Evolutionary conservation across 2,888 invertebrate genomes (phyloP).

Genomic region (Cynaeus angustus): DNA sequence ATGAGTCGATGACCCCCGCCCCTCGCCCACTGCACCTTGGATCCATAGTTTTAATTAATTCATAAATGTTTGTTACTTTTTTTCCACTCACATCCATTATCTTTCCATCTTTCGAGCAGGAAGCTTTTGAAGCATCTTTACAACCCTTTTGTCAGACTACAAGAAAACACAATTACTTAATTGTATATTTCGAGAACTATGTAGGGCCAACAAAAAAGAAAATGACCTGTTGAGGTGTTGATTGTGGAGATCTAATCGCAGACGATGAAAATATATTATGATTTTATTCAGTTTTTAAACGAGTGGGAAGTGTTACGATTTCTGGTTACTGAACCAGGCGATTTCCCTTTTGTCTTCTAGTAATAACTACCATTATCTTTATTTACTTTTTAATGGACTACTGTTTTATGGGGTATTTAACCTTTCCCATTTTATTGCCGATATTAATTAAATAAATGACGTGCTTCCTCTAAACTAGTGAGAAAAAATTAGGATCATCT

Average conservation of each 20-base stretch:
- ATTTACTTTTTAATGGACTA: constrained; percentile 34
- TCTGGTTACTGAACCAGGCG: constrained; percentile 10
- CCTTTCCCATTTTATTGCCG: constrained; percentile 27
- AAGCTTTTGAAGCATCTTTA: neutral
- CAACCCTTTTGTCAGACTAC: neutral
- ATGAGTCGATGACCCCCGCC: constrained; percentile 40
- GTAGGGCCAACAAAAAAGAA: constrained; percentile 4
- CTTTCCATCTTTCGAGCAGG: neutral
- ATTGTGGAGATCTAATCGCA: constrained; percentile 25
- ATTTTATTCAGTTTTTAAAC: constrained; percentile 30
- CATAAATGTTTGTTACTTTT: neutral
- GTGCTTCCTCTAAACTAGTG: no score
- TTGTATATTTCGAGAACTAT: constrained; percentile 2
- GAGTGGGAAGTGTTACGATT: constrained; percentile 25
- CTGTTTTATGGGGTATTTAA: constrained; percentile 26
- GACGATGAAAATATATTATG: constrained; percentile 29
- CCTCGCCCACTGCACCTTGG: constrained; percentile 16
- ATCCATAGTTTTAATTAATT: constrained; percentile 3
- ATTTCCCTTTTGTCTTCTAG: constrained; percentile 14
- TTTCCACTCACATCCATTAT: neutral
- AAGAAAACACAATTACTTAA: constrained; percentile 2
- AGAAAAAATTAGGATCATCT: neutral
- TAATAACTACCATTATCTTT: constrained; percentile 37
- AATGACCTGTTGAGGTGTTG: constrained; percentile 27
- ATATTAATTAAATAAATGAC: constrained; percentile 23